A percentile compares a stretch with the other conserved stretches of the same genome.
Conservation (phyloP, 2,888 invertebrate genomes). For the Brachyptera putata region DNA sequence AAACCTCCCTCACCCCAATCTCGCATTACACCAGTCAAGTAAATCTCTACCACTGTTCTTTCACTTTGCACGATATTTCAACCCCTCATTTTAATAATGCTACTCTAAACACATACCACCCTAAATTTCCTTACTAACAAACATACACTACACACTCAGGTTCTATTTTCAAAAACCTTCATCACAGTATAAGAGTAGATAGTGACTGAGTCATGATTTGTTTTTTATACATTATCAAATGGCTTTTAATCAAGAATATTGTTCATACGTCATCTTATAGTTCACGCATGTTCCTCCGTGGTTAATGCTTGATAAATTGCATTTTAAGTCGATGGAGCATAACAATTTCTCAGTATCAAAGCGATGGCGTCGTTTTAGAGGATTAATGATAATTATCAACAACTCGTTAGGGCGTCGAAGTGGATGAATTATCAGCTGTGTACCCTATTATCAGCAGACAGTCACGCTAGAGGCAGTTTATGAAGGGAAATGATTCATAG, state of each 20-base stretch:
- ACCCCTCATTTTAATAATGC: conserved; percentile 14
- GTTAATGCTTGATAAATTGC: neutral
- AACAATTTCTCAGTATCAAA: neutral
- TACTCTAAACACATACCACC: neutral
- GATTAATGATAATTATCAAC: conserved; percentile 9
- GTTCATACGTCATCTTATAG: neutral
- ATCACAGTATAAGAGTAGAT: neutral
- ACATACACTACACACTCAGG: neutral
- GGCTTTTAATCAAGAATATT: neutral
- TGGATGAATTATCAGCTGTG: neutral
- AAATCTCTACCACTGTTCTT: neutral
- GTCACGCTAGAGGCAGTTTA: no score
- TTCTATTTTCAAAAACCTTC: conserved; percentile 1
- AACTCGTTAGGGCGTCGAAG: conserved; percentile 16
- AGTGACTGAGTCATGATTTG: neutral
- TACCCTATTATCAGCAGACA: no score
- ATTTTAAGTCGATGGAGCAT: neutral
- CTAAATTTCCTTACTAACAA: neutral
- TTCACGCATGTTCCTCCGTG: neutral
- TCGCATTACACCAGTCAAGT: neutral
- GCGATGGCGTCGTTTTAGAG: conserved; percentile 5
- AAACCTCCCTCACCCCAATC: neutral
- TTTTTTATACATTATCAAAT: neutral
- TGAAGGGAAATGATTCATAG: no score
- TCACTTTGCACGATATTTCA: neutral